Evolutionary conservation across 2,113 vertebrate species (phyloP), one percentile per base, ranked within the genome.

Genomic region (Rhynchomys soricoides): DNA sequence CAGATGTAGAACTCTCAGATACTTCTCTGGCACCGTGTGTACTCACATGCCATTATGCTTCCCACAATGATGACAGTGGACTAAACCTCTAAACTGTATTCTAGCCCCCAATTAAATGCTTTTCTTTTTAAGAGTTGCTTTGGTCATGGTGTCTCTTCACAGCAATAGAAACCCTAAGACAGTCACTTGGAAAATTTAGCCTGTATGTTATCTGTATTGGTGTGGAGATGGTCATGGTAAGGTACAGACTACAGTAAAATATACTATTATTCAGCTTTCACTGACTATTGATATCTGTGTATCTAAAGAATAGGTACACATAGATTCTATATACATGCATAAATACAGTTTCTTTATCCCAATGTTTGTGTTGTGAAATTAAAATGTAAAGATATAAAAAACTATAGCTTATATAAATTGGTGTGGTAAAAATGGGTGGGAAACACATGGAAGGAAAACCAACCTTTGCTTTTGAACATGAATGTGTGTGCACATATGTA

Each of bases 361-460:
- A 12, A 48, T 40, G 37, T 88, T 52, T 87, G 85, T 52, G 89
- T 86, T n/a, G 26, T 45, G 48, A 93, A 31, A 75, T 77, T 7
- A 92, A 97, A 50, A 19, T 57, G 37, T 59, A 93, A 96, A 79
- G 55, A 91, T 87, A 74, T 71, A 19, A 71, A 17, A 95, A 16
- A 3, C 22, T 48, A 59, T 4, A 73, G 2, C 24, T 85, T 29
- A 7, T 70, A 34, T 55, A 3, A 50, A 11, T 40, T 75, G 3
- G 1, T 3, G 4, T 79, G 13, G 10, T 17, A 59, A 74, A 15
- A 43, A 10, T 37, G 43, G 19, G 26, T 45, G 24, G 19, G 7
- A 82, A 16, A 68, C 12, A 37, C 0, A 48, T 62, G 6, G 7
- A 48, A 66, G 11, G n/a, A 45, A 92, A 91, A 62, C 0, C 29